Conservation (phyloP, 2,797 vertebrate genomes). For the Loris lydekkerianus region DNA sequence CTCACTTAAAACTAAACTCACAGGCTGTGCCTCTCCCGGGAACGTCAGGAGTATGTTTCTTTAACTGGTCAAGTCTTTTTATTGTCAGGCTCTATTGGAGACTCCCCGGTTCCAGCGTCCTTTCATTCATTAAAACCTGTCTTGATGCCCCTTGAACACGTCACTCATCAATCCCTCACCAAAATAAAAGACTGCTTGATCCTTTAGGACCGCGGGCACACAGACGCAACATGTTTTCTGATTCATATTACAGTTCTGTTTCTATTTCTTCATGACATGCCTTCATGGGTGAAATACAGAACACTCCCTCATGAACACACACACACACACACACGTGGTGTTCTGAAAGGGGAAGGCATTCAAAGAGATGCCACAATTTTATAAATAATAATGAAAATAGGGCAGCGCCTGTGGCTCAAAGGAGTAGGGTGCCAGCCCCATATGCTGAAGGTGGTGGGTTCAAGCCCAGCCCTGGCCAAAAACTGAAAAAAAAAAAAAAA, state of each 20-base stretch:
- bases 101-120: not conserved
- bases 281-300: not conserved
- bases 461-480: too few relatives aligned
- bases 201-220: not conserved
- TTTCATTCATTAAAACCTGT: conserved; percentile 26
- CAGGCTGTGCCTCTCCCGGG: not conserved
- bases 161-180: not conserved
- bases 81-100: not conserved
- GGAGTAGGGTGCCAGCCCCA: too few relatives aligned
- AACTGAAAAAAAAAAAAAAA: too few relatives aligned
- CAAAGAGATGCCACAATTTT: conserved; percentile 23
- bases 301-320: not conserved
- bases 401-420: too few relatives aligned
- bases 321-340: not conserved
- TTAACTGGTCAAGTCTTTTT: not conserved
- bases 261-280: conserved; percentile 10
- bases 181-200: not conserved
- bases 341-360: not conserved
- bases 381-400: not conserved
- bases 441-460: too few relatives aligned
- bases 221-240: not conserved
- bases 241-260: not conserved
- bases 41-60: not conserved
- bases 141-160: not conserved
- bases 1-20: not conserved